A percentile compares a stretch with the other conserved stretches of the same genome.
phyloP scores from a whole-genome alignment of 2,113 vertebrate genomes.

The Elephantulus edwardii region DNA sequence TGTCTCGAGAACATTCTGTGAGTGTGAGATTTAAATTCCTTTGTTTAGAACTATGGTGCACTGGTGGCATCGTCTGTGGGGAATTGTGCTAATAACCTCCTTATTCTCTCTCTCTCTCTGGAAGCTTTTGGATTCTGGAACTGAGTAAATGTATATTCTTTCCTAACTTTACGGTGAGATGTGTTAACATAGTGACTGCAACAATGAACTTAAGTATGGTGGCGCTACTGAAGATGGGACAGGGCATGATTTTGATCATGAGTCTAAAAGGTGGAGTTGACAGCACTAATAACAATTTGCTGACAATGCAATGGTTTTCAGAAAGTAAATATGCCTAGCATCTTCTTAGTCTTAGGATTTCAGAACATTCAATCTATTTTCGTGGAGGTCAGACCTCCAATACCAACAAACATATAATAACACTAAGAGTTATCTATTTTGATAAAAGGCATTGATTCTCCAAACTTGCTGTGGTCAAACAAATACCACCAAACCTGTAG shows the following conservation, averaged over 20 bases:
- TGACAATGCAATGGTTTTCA: background rate
- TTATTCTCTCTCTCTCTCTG: slow-evolving; percentile 34
- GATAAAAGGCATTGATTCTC: background rate
- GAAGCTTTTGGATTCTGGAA: slow-evolving; percentile 12
- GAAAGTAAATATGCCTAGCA: background rate
- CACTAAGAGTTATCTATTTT: background rate
- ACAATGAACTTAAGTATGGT: no score
- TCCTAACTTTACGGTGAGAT: no score
- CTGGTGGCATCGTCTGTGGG: background rate
- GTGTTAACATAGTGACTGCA: no score
- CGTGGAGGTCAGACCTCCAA: background rate
- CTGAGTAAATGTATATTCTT: background rate
- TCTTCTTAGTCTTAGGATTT: background rate
- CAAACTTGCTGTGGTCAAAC: background rate
- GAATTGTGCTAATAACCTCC: slow-evolving; percentile 3
- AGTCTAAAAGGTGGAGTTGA: no score
- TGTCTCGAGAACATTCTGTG: slow-evolving; percentile 17
- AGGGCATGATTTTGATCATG: no score
- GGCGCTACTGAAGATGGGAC: no score
- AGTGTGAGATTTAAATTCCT: slow-evolving; percentile 13
- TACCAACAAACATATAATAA: background rate
- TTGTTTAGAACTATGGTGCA: slow-evolving; percentile 48
- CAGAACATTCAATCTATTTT: background rate
- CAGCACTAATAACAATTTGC: no score
- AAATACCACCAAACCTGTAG: background rate